phyloP scores from a whole-genome alignment of 1,140 invertebrate species.

The Drosophila tani region DNA sequence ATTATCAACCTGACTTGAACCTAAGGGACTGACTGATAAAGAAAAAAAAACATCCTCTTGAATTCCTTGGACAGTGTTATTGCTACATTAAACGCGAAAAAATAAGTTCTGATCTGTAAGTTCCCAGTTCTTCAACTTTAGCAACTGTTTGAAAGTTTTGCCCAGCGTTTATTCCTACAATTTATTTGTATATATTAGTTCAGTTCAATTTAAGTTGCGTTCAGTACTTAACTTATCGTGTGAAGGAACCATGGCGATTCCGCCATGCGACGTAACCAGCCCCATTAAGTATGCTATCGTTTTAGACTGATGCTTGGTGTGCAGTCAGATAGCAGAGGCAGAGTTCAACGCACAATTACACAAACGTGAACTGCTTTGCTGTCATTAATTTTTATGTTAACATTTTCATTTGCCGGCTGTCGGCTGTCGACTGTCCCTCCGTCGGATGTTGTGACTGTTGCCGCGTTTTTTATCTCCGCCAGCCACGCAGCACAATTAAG shows the following conservation, averaged over 20 bases:
- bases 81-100: too few relatives aligned
- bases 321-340: slow-evolving; percentile 30
- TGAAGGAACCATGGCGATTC: slow-evolving; percentile 1
- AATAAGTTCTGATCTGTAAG: too few relatives aligned
- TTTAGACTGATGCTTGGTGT: slow-evolving; percentile 18
- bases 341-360: slow-evolving; percentile 59
- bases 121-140: too few relatives aligned
- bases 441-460: slow-evolving; percentile 36
- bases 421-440: neutral
- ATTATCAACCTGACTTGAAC: too few relatives aligned
- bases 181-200: neutral
- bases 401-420: slow-evolving; percentile 32
- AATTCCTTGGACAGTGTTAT: too few relatives aligned
- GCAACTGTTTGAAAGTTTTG: neutral
- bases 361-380: slow-evolving; percentile 32
- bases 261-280: slow-evolving; percentile 3
- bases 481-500: slow-evolving; percentile 70
- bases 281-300: slow-evolving; percentile 56
- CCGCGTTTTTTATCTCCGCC: slow-evolving; percentile 50
- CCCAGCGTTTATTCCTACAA: neutral
- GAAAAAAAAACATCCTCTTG: too few relatives aligned
- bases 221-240: slow-evolving; percentile 7
- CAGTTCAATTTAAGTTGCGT: neutral
- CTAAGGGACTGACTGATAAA: too few relatives aligned
- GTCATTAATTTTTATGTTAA: slow-evolving; percentile 57